Evolutionary conservation across 2,797 vertebrate genomes (phyloP), one percentile per base, ranked within the genome.

Genomic region (Anguilla obscura): DNA sequence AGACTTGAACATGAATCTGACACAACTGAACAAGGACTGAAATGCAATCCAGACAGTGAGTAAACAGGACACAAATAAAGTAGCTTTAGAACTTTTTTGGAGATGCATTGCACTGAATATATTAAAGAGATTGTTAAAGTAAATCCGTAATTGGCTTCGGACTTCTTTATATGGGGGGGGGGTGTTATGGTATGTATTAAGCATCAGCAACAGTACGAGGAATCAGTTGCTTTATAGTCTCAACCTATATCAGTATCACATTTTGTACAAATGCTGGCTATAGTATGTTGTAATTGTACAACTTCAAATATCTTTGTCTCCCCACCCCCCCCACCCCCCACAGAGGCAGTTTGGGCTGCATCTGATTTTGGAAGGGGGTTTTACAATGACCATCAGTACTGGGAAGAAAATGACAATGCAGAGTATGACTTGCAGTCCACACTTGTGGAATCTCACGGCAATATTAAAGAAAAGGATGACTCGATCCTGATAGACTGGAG

Each of bases 1-100:
- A 93, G 91, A 0, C 50, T 95, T 6, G 94, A 93, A 92, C 92
- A 96, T 1, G 91, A 93, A 14, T 89, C 90, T 0, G 94, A 93
- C 9, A 91, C 93, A 86, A 90, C 95, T 6, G 87, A 96, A 0
- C 58, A 84, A 84, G 87, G 60, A 33, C 2, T 94, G 66, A 90
- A 85, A 2, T 92, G 93, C 87, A 93, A 94, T 12, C 86, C 91
- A 27, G 91, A 93, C 84, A 89, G 95, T 96, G 80, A 93, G 94
- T 87, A 30, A 33, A n/a, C 60, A 52, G 36, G 48, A 45, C 33
- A 84, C 40, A 82, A 82, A 10, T 80, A 10, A 66, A 66, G 24
- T n/a, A 8, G 24, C 5, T 69, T 69, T 27, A 27, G 14, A 16
- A 58, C 56, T 58, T 58, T 27, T 27, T 69, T 1, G 24, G 63